Base-by-base conservation (phyloP, 2,113 vertebrate genomes). In the Mobula birostris region DNA sequence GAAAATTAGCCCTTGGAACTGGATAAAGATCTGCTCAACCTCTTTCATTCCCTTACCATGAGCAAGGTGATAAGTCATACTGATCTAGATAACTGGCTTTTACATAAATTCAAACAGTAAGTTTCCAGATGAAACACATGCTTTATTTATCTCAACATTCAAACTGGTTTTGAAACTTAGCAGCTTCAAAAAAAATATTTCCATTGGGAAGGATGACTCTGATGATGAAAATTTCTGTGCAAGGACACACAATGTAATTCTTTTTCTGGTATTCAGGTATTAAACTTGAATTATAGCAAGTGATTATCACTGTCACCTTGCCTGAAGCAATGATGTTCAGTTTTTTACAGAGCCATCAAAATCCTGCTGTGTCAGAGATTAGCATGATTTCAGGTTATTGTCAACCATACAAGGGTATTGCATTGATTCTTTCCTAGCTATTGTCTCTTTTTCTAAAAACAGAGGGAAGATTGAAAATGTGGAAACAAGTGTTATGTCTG, bases 241-340 rank as follows among this genome's bases (percentile, higher is more conserved):
- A 98, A 98, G 97, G 97, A 96, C 97, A 96, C 14, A n/a, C 92
- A 32, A 29, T 94, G 96, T 88, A 94, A 95, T 95, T 96, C 40
- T 72, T 97, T 40, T 95, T 94, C 95, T 95, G 95, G 96, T 97
- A 97, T 96, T 98, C 96, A 96, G 96, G 95, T 98, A 97, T 98
- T 97, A 98, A 98, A 97, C 95, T 96, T 97, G 97, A 98, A 97
- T 97, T 97, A 97, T 97, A 96, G 96, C 94, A 96, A 95, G 96
- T 97, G 96, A 98, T 97, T 98, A 97, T 96, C 97, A 95, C 95
- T 96, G 95, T 98, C 97, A 98, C 97, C 97, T 98, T 98, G 97
- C 98, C 97, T 97, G 96, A 97, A 98, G 97, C 97, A 97, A 97
- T 97, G 97, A 97, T 97, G 96, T 97, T 97, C 96, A 96, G 95